Conservation (phyloP, 2,888 invertebrate species). For the Callyntrura sp. region DNA sequence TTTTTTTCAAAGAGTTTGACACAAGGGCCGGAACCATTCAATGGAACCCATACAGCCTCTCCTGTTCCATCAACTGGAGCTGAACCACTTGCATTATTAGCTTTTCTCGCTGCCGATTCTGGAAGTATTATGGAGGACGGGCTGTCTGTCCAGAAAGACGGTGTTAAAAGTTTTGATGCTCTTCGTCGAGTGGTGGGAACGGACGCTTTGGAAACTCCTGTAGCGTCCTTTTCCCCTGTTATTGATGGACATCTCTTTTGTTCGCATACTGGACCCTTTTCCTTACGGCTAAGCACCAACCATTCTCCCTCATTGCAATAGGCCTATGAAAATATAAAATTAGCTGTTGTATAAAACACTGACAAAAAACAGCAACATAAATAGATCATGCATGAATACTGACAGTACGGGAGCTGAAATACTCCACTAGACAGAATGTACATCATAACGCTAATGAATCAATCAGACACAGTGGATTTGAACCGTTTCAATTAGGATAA, state of each 20-base stretch:
- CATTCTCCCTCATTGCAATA: slow-evolving; percentile 77
- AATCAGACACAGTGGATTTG: too few relatives aligned
- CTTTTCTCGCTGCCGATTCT: background rate
- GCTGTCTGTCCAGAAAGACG: slow-evolving; percentile 46
- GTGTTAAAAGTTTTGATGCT: slow-evolving; percentile 65
- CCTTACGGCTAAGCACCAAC: slow-evolving; percentile 69
- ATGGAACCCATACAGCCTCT: slow-evolving; percentile 68
- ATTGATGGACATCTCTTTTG: slow-evolving; percentile 47
- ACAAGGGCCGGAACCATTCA: slow-evolving; percentile 80
- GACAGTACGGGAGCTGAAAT: too few relatives aligned
- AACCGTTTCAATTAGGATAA: too few relatives aligned
- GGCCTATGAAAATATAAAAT: slow-evolving; percentile 66
- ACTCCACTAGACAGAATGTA: too few relatives aligned
- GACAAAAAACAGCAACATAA: slow-evolving; percentile 5
- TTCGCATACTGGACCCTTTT: slow-evolving; percentile 73
- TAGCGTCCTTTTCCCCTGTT: background rate
- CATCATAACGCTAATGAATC: too few relatives aligned
- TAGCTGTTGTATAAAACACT: too few relatives aligned
- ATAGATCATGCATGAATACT: too few relatives aligned
- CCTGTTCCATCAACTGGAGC: background rate
- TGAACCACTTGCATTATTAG: background rate
- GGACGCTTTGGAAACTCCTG: background rate
- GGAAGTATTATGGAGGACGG: background rate
- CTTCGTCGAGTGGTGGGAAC: slow-evolving; percentile 12
- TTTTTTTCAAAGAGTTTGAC: slow-evolving; percentile 67